Evolutionary conservation across 2,113 vertebrate species (phyloP).

Genomic region (Dasyornis broadbenti): DNA sequence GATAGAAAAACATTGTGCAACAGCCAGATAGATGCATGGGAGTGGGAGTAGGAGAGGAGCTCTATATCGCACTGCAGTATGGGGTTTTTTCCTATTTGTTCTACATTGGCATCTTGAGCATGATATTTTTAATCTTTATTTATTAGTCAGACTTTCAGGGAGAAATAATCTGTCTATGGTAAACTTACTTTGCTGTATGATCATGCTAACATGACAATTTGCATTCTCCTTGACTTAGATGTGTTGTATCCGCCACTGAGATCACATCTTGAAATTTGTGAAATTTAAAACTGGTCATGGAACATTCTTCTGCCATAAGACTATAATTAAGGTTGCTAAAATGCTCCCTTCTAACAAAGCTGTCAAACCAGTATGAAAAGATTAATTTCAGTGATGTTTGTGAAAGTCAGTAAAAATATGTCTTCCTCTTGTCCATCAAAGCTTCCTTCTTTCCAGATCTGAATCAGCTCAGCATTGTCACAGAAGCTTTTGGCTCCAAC

Average conservation of each 20-base stretch:
- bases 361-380: neutral
- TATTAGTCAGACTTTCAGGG: neutral
- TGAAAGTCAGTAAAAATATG: neutral
- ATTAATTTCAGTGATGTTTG: neutral
- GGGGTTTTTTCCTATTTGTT: neutral
- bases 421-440: neutral
- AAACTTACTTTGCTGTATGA: neutral
- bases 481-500: neutral
- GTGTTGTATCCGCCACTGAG: neutral
- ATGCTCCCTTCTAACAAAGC: neutral
- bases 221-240: neutral
- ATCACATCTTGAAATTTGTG: neutral
- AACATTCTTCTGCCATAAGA: neutral
- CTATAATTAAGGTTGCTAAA: neutral
- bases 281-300: neutral
- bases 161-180: neutral
- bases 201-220: neutral
- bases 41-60: neutral
- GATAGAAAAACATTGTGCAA: neutral
- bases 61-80: fast-evolving
- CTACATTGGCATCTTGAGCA: neutral
- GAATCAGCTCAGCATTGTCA: neutral
- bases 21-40: neutral
- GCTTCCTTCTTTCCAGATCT: neutral
- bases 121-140: neutral